A percentile compares a stretch with the other conserved stretches of the same genome.
These are phyloP conservation scores for Bellardia bayeri DNA, from an alignment of 2,888 invertebrate genomes.

Conservation along the genomic window DNA sequence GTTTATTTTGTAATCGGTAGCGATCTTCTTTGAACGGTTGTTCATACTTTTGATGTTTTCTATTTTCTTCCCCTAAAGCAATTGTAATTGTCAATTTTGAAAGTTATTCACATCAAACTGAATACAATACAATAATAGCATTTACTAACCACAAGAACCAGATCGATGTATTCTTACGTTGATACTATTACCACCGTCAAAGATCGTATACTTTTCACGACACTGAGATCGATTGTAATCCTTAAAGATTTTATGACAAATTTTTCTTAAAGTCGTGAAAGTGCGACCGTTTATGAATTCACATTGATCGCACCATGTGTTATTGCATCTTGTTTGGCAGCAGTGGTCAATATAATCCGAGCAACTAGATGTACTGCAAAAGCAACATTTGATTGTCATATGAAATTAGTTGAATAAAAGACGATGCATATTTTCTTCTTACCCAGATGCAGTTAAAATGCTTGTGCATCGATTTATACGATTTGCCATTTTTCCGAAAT, in stretches of 20 bases:
- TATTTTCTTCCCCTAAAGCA: background rate
- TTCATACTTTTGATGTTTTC: background rate
- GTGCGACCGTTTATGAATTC: conserved; percentile 77
- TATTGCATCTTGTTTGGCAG: conserved; percentile 71
- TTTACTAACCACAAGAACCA: conserved; percentile 41
- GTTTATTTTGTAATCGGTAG: background rate
- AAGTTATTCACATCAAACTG: background rate
- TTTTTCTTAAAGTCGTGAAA: conserved; percentile 78
- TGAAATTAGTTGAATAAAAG: background rate
- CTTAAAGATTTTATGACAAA: conserved; percentile 80
- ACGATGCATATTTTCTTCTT: background rate
- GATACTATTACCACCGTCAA: conserved; percentile 79
- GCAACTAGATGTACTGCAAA: conserved; percentile 76
- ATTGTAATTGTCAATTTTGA: background rate
- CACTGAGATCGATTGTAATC: conserved; percentile 76
- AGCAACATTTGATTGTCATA: background rate
- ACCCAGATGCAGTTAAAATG: conserved; percentile 19
- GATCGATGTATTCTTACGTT: conserved; percentile 73
- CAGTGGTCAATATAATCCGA: conserved; percentile 71
- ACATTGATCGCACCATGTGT: conserved; percentile 66
- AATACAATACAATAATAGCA: background rate
- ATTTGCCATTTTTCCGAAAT: conserved; percentile 43
- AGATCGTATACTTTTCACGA: conserved; percentile 78
- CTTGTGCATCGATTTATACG: conserved; percentile 2
- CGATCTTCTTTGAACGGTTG: background rate